phyloP scores from a whole-genome alignment of 2,888 invertebrate genomes.

The Acronicta leporina region DNA sequence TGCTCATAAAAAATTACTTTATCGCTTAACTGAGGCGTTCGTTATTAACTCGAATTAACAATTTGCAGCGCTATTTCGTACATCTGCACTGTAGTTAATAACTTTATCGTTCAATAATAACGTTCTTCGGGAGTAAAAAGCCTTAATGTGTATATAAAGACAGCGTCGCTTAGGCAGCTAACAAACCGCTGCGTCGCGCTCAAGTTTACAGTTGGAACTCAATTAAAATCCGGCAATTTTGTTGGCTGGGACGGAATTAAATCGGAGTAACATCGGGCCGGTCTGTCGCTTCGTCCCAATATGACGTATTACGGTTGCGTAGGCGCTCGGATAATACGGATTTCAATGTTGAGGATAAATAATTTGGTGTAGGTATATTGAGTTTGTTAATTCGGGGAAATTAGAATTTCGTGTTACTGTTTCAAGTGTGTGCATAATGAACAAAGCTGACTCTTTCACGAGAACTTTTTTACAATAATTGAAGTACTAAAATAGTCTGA shows the following conservation, averaged over 20 bases:
- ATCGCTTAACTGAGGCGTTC: slow-evolving; percentile 73
- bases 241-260: slow-evolving; percentile 79
- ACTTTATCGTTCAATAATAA: slow-evolving; percentile 79
- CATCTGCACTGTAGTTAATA: slow-evolving; percentile 71
- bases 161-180: slow-evolving; percentile 70
- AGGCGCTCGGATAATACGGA: slow-evolving; percentile 41
- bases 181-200: slow-evolving; percentile 72
- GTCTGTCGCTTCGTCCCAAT: slow-evolving; percentile 57
- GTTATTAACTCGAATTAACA: slow-evolving; percentile 85
- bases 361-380: slow-evolving; percentile 44
- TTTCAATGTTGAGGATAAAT: slow-evolving; percentile 42
- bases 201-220: slow-evolving; percentile 77
- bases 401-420: slow-evolving; percentile 22
- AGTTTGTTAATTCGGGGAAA: slow-evolving; percentile 35
- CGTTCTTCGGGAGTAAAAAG: slow-evolving; percentile 57
- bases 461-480: not conserved
- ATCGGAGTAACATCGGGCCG: slow-evolving; percentile 74
- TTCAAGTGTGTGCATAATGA: slow-evolving; percentile 20
- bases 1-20: slow-evolving; percentile 81
- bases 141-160: slow-evolving; percentile 57
- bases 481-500: not conserved
- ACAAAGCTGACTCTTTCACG: not conserved
- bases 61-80: slow-evolving; percentile 77
- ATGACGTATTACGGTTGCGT: slow-evolving; percentile 54
- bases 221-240: slow-evolving; percentile 84